These are phyloP conservation scores for Spilogale gracilis DNA, from an alignment of 2,113 vertebrate species.

Conservation along the genomic window DNA sequence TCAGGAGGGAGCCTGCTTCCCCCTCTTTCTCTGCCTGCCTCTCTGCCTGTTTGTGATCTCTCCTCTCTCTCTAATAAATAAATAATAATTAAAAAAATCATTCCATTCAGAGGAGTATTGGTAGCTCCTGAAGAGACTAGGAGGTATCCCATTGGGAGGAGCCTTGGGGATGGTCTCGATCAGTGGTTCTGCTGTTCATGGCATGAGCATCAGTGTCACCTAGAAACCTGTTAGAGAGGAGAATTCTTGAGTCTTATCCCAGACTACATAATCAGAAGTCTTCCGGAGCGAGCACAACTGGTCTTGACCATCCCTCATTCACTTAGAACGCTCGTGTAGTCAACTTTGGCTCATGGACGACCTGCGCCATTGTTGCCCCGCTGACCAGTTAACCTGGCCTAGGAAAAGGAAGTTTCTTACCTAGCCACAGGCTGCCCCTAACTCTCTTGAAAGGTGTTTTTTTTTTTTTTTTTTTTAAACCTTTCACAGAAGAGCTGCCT, in stretches of 20 bases:
- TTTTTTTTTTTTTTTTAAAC: not conserved
- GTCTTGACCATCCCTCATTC: not conserved
- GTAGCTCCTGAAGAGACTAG: not conserved
- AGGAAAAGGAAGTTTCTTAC: slow-evolving; percentile 8
- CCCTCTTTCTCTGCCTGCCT: too few species aligned
- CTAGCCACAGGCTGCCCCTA: not conserved
- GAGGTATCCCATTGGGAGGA: not conserved
- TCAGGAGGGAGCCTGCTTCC: too few species aligned
- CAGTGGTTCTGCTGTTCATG: not conserved
- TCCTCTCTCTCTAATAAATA: too few species aligned
- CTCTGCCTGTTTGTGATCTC: too few species aligned
- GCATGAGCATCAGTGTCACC: not conserved
- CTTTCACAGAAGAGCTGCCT: not conserved
- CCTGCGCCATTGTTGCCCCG: not conserved
- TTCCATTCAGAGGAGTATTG: not conserved
- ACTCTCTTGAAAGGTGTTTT: not conserved
- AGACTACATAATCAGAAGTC: not conserved
- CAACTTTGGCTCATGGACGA: not conserved
- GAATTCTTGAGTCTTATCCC: not conserved
- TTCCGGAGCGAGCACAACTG: not conserved
- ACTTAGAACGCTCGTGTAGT: not conserved
- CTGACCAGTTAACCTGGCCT: not conserved
- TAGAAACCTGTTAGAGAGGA: not conserved
- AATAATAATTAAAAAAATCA: too few species aligned
- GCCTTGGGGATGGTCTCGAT: not conserved